Base-by-base conservation (phyloP, 2,113 vertebrate species). In the Lophotis ruficrista region DNA sequence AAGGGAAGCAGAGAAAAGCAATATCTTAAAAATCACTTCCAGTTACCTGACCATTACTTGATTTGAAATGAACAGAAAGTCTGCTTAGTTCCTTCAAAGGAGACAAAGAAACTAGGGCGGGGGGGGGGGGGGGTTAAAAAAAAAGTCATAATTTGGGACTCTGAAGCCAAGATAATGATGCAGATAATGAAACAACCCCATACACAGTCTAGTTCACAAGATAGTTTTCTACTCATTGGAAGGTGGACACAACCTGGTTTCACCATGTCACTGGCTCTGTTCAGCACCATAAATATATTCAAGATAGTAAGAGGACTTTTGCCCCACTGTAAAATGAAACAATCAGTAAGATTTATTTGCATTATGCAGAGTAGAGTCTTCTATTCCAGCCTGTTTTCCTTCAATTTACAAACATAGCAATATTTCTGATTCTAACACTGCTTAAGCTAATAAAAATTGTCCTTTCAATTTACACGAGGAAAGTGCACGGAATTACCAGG, bases 381-480 rank as follows among this genome's bases (percentile, higher is more conserved):
- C 71, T 86, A 62, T 83, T 96, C 76, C 66, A 83, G 31, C 12
- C 41, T 58, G 58, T 72, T 87, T 90, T 85, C 37, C 64, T 56
- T 93, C 71, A 90, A 80, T 91, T 62, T 90, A 64, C 31, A 91
- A 93, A 87, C 43, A 77, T 35, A 94, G 72, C 10, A 35, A 53
- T 88, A 86, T 54, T 13, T 45, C 38, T 69, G 41, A 38, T 77
- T 33, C 60, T 88, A 85, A 82, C 48, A 65, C 23, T 57, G 31
- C 33, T 70, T 33, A 43, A 87, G 19, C 12, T 84, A 95, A 91
- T 76, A 82, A 81, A 93, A 96, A 73, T 6, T 79, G 33, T 64
- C 65, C 47, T 84, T 90, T 71, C 38, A 5, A 81, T 87, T 78
- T 84, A 89, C 23, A 87, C 48, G 27, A 93, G 13, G 19, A 58